phyloP scores from a whole-genome alignment of 2,888 invertebrate genomes.

The Ctenicera cuprea region DNA sequence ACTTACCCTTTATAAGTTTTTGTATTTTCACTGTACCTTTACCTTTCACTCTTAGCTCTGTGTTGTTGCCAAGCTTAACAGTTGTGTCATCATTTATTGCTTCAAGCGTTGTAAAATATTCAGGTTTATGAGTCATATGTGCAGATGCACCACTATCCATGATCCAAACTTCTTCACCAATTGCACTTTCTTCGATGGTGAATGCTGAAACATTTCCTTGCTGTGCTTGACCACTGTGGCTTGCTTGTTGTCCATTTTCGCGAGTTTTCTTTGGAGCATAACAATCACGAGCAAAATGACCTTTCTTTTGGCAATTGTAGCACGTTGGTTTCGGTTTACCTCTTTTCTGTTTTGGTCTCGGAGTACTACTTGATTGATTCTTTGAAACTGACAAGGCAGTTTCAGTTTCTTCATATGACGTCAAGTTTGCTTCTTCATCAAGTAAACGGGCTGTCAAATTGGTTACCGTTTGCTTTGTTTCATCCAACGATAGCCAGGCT shows the following conservation, averaged over 20 bases:
- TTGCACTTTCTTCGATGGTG: conserved; percentile 13
- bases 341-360: not conserved
- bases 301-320: conserved; percentile 54
- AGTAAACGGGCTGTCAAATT: conserved; percentile 55
- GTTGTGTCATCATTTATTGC: not conserved
- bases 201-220: conserved; percentile 34
- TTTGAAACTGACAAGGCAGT: conserved; percentile 39
- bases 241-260: conserved; percentile 21
- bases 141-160: conserved; percentile 60
- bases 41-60: conserved; percentile 56
- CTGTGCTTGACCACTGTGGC: too few relatives aligned
- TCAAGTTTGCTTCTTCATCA: conserved; percentile 56
- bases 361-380: not conserved
- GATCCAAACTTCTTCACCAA: conserved; percentile 52
- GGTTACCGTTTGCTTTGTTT: conserved; percentile 54
- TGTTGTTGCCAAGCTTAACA: conserved; percentile 57
- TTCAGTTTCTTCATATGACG: conserved; percentile 43
- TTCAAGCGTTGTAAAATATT: conserved; percentile 42
- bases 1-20: conserved; percentile 56
- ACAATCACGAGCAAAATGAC: conserved; percentile 52
- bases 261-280: conserved; percentile 16
- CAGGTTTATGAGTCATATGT: conserved; percentile 55
- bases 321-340: conserved; percentile 30
- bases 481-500: conserved; percentile 57
- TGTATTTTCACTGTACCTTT: conserved; percentile 58